Conservation (phyloP, 2,888 invertebrate species). For the Endotricha flammealis region DNA sequence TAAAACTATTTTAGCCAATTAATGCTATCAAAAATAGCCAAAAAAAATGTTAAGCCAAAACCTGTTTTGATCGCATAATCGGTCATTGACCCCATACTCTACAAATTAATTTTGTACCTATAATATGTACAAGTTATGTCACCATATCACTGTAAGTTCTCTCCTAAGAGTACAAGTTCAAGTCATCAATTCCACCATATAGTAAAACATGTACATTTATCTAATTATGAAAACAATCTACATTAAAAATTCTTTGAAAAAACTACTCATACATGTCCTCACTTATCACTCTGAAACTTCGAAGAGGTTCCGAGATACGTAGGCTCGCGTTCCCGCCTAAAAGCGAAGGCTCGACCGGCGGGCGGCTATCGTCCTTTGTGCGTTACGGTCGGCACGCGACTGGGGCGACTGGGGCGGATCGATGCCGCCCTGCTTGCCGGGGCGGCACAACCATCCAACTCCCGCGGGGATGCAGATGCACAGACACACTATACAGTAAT, state of each 20-base stretch:
- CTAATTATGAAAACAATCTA: slow-evolving; percentile 18
- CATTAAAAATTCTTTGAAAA: too few relatives aligned
- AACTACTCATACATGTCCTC: not conserved
- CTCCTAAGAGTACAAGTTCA: too few relatives aligned
- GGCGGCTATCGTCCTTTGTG: slow-evolving; percentile 47
- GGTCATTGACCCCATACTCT: too few relatives aligned
- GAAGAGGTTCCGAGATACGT: not conserved
- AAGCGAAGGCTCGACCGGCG: slow-evolving; percentile 46
- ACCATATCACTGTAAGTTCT: too few relatives aligned
- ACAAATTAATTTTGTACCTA: too few relatives aligned
- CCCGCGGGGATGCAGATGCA: slow-evolving; percentile 76
- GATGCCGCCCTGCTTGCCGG: slow-evolving; percentile 52
- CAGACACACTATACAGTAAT: slow-evolving; percentile 24
- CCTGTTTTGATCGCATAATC: too few relatives aligned
- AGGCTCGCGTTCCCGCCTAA: slow-evolving; percentile 64
- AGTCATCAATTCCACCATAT: too few relatives aligned
- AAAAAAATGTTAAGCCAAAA: too few relatives aligned
- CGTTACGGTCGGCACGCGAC: slow-evolving; percentile 56
- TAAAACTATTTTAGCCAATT: too few relatives aligned
- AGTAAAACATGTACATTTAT: too few relatives aligned
- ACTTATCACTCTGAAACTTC: slow-evolving; percentile 6
- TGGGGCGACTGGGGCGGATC: slow-evolving; percentile 71
- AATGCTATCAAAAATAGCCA: too few relatives aligned
- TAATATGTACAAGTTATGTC: too few relatives aligned
- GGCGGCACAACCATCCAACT: slow-evolving; percentile 37